These are phyloP conservation scores for Synergus itoensis DNA, from an alignment of 2,888 invertebrate species.

Conservation along the genomic window DNA sequence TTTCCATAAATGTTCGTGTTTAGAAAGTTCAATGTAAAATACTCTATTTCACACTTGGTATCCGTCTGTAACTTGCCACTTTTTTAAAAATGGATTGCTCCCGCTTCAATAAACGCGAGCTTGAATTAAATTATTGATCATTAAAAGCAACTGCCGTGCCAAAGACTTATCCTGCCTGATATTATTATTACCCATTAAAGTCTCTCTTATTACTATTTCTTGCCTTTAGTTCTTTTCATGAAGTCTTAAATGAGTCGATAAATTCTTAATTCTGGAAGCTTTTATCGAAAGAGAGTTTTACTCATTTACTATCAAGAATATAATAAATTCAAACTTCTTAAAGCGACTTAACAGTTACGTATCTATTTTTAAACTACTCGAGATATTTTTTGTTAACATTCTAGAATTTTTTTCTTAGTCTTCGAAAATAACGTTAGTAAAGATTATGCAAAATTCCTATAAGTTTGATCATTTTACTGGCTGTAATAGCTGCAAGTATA, in stretches of 20 bases:
- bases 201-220: conserved; percentile 13
- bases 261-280: neutral
- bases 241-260: conserved; percentile 25
- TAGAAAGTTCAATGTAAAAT: conserved; percentile 27
- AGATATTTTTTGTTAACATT: too few species aligned
- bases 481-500: neutral
- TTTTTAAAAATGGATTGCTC: conserved; percentile 4
- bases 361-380: too few species aligned
- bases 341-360: neutral
- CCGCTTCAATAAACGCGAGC: conserved; percentile 13
- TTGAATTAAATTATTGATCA: conserved; percentile 27
- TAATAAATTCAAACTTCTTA: neutral
- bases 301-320: neutral
- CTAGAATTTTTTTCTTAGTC: neutral
- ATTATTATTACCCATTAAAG: conserved; percentile 29
- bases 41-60: neutral
- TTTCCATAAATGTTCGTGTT: conserved; percentile 23
- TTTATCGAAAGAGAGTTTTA: neutral
- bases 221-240: conserved; percentile 25
- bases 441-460: neutral
- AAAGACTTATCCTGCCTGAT: neutral
- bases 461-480: neutral
- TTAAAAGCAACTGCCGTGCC: conserved; percentile 1
- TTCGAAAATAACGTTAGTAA: too few species aligned
- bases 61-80: neutral